Percentiles rank a stretch among this genome's conserved stretches.
These are phyloP conservation scores for Platichthys flesus DNA, from an alignment of 2,113 vertebrate genomes.

Conservation along the genomic window DNA sequence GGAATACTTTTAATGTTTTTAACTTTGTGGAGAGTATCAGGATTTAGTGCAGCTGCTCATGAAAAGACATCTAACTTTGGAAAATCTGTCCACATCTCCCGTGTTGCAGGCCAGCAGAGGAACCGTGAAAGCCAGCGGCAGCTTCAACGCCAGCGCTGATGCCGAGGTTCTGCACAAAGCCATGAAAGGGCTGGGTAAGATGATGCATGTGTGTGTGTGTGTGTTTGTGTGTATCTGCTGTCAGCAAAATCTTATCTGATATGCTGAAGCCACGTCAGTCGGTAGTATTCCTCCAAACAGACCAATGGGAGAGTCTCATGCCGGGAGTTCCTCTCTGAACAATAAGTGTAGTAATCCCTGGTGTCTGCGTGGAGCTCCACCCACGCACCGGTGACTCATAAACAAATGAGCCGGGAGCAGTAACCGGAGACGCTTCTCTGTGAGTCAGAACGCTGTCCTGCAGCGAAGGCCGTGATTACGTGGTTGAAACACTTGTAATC, in stretches of 20 bases:
- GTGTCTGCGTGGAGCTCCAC: conserved; percentile 12
- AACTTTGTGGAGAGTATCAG: no score
- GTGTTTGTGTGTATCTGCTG: not conserved
- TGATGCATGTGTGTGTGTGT: conserved; percentile 9
- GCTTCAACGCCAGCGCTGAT: conserved; percentile 90
- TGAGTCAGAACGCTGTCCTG: conserved; percentile 21
- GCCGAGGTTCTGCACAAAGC: conserved; percentile 90
- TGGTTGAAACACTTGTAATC: conserved; percentile 3
- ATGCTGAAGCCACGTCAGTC: not conserved
- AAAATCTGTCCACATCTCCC: conserved; percentile 18
- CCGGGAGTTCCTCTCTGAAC: conserved; percentile 15
- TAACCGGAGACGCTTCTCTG: conserved; percentile 36
- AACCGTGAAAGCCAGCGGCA: conserved; percentile 84
- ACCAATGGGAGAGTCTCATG: conserved; percentile 14
- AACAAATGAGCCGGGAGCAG: conserved; percentile 19
- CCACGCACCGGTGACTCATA: conserved; percentile 48
- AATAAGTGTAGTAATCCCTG: not conserved
- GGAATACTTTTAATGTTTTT: no score
- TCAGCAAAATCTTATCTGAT: conserved; percentile 25
- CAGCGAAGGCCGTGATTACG: conserved; percentile 35
- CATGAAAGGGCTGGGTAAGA: conserved; percentile 96
- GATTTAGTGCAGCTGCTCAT: no score
- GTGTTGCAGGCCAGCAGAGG: conserved; percentile 83
- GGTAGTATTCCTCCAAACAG: conserved; percentile 2
- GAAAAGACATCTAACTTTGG: not conserved